Base-by-base conservation (phyloP, 23 tunicate genomes). In the Ciona savignyi region DNA sequence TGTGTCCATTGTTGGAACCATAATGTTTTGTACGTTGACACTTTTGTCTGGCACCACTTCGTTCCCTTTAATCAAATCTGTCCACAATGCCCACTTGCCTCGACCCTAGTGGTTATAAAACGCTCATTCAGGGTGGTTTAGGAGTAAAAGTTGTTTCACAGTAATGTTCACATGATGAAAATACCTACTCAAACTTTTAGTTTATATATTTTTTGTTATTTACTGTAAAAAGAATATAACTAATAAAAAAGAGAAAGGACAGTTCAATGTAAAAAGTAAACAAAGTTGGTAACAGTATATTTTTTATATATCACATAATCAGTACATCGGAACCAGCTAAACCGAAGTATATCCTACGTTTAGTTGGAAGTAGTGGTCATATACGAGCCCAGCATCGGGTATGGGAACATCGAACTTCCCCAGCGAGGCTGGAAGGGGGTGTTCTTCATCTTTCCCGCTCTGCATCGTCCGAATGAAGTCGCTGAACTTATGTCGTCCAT, bases 1-100 rank as follows among this genome's bases (percentile, higher is more conserved):
- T 33, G 99, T 94, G 86, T 94, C 99, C 95, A 94, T 86, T 35
- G 99, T 94, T 25, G 99, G 99, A 27, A 94, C 99, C 29, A 94
- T 94, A 63, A 94, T 77, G 64, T 82, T 87, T 65, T 83, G 90
- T 23, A 87, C 82, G 26, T 82, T 79, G 25, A 76, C 83, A 15
- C 77, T 60, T 51, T 80, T 88, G 72, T 91, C 97, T 4, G 91
- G 74, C 9, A 74, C 65, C 1, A 80, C 21, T 19, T 91, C 97
- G 3, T 68, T 66, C 1, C 95, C 90, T 65, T 70, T 66, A 30
- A 94, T 42, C 65, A 94, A 71, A 34, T 94, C 84, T 28, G 93
- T 94, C 99, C 99, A 94, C 0, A 60, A 79, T 4, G 51, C 24
- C 99, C 99, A 94, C 35, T 79, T 78, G 34, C 99, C 99, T 31